Evolutionary conservation across 2,797 vertebrate species (phyloP), one percentile per base, ranked within the genome.

Genomic region (Lindbergichthys nudifrons): DNA sequence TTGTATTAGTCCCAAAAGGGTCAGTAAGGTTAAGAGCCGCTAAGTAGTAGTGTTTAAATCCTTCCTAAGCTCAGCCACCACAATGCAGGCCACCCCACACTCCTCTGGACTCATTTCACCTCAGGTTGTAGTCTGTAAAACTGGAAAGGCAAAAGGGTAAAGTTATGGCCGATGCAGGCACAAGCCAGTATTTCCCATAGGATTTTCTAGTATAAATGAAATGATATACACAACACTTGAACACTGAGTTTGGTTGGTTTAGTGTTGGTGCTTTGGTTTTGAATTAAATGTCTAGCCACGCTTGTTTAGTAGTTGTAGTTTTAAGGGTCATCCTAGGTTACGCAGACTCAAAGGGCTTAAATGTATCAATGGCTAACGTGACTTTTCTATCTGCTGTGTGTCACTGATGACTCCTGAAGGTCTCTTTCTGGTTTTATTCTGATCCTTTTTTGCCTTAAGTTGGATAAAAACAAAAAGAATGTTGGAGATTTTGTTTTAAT

Each of bases 31-130:
- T 91, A 94, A 92, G 89, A 93, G 87, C 79, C n/a, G 79, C 81
- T 93, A 92, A 94, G 91, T 90, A 92, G 90, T 89, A 91, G 87
- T 89, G 85, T 91, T 87, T 87, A 90, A 93, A 92, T 91, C 89
- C 91, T 81, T 85, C 72, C 86, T 87, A 89, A 87, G 81, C 87
- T 77, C 63, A 73, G 77, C 75, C 71, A 85, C 74, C 74, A 88
- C 88, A 90, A 87, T 84, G 73, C 64, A 72, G 50, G 57, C 46
- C 70, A 66, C 82, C 70, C 65, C 59, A 76, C 73, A 66, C 74
- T 71, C 79, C 69, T 62, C 66, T 91, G 87, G 82, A 89, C 90
- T 89, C 82, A 53, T 56, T 86, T 92, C 70, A 74, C 89, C 86
- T 88, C 64, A 36, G 73, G 79, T 72, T 87, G 57, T 71, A 71